A percentile compares a stretch with the other conserved stretches of the same genome.
phyloP scores from a whole-genome alignment of 2,888 invertebrate species.

The Ochropleura plecta region DNA sequence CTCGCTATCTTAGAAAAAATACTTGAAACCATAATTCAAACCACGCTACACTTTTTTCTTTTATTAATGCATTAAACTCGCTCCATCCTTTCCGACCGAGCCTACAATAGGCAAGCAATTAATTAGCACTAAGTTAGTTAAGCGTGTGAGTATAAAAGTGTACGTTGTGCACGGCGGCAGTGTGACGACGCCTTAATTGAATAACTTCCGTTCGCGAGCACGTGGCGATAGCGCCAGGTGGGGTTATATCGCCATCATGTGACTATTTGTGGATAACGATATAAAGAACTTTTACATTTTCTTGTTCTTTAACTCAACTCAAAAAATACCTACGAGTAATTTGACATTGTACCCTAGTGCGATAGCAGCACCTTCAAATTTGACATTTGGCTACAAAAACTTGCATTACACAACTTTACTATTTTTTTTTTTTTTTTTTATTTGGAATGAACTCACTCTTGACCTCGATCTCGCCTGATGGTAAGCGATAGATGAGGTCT shows the following conservation, averaged over 20 bases:
- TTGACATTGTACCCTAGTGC: too few species aligned
- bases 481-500: too few species aligned
- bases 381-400: background rate
- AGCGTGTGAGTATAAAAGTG: conserved; percentile 51
- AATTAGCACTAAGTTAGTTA: conserved; percentile 52
- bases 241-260: background rate
- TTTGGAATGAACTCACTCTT: too few species aligned
- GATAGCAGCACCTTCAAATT: background rate
- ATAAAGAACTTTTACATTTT: background rate
- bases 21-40: background rate
- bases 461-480: too few species aligned
- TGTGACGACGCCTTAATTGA: conserved; percentile 58
- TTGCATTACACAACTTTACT: background rate
- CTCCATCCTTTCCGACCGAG: background rate
- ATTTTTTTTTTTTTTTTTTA: too few species aligned
- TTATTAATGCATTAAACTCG: background rate
- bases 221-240: conserved; percentile 50
- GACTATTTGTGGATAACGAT: background rate
- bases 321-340: too few species aligned
- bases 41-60: background rate
- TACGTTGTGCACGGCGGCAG: conserved; percentile 31
- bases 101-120: conserved; percentile 49
- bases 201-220: conserved; percentile 59
- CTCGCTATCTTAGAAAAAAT: too few species aligned
- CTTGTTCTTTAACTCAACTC: too few species aligned